These are phyloP conservation scores for Oplegnathus fasciatus DNA, from an alignment of 2,113 vertebrate genomes.

Conservation along the genomic window DNA sequence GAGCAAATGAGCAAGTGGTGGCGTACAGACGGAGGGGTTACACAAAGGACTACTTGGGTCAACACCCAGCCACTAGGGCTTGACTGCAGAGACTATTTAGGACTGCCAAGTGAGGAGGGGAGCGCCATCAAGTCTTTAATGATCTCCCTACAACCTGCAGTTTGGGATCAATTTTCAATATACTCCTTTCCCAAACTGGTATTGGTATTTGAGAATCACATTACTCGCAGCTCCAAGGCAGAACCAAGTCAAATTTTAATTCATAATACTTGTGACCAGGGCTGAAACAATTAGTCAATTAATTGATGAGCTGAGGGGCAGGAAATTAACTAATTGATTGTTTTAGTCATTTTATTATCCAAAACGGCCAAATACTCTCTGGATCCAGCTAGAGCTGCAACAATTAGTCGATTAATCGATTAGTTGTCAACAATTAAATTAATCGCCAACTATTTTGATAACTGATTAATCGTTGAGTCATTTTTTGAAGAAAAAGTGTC, in stretches of 20 bases:
- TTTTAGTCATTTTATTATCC: background rate
- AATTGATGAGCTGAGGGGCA: background rate
- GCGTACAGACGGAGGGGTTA: slow-evolving; percentile 1
- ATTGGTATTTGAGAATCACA: background rate
- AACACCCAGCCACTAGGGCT: slow-evolving; percentile 18
- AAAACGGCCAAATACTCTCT: background rate
- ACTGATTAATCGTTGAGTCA: no score
- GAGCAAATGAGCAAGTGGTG: slow-evolving; percentile 40
- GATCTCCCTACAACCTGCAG: background rate
- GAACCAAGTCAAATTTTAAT: background rate
- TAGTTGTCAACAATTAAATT: no score
- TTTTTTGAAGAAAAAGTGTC: no score
- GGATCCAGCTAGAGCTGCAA: background rate
- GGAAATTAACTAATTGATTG: background rate
- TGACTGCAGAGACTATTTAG: slow-evolving; percentile 1
- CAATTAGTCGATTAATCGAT: no score
- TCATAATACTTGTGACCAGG: background rate
- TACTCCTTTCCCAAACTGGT: background rate
- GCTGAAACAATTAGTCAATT: background rate
- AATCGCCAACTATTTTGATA: no score
- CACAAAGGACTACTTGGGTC: slow-evolving; percentile 44
- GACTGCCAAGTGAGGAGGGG: background rate
- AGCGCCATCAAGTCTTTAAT: background rate
- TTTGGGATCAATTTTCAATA: slow-evolving; percentile 14
- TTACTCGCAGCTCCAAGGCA: background rate